These are phyloP conservation scores for Falco punctatus DNA, from an alignment of 2,113 vertebrate genomes.

Conservation along the genomic window DNA sequence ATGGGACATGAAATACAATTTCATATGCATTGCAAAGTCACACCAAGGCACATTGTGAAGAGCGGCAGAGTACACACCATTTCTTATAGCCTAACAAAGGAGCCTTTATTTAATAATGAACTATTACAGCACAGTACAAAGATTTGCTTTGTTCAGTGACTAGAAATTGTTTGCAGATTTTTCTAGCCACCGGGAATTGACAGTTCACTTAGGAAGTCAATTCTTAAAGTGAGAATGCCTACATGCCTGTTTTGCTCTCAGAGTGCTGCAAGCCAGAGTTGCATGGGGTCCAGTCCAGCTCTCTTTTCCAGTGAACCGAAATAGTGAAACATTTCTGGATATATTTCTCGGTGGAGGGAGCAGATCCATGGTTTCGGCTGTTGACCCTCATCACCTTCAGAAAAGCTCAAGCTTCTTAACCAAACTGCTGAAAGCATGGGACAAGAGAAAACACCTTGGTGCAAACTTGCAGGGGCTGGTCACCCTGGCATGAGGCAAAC, in stretches of 20 bases:
- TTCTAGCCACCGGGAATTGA: conserved; percentile 47
- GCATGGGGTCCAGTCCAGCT: neutral
- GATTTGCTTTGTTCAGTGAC: conserved; percentile 57
- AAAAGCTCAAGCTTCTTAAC: neutral
- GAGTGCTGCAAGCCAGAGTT: neutral
- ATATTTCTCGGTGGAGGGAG: neutral
- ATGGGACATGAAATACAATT: neutral
- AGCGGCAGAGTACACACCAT: neutral
- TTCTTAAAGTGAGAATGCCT: conserved; percentile 25
- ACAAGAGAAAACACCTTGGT: neutral
- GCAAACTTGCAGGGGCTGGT: neutral
- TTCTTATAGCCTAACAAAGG: conserved; percentile 41
- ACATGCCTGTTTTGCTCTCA: neutral
- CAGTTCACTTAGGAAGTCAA: conserved; percentile 49
- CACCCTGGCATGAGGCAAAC: rapidly evolving
- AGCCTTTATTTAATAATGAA: conserved; percentile 44
- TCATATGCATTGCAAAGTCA: conserved; percentile 6
- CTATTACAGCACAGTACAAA: conserved; percentile 50
- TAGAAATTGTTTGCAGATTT: conserved; percentile 70
- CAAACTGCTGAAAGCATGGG: neutral
- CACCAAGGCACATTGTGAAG: neutral
- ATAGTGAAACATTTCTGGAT: neutral
- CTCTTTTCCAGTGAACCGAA: neutral
- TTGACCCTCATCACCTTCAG: neutral
- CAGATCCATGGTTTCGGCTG: neutral